A percentile compares a stretch with the other conserved stretches of the same genome.
phyloP scores from a whole-genome alignment of 35 echinoderm and acorn worm genomes.

The Diadema setosum region DNA sequence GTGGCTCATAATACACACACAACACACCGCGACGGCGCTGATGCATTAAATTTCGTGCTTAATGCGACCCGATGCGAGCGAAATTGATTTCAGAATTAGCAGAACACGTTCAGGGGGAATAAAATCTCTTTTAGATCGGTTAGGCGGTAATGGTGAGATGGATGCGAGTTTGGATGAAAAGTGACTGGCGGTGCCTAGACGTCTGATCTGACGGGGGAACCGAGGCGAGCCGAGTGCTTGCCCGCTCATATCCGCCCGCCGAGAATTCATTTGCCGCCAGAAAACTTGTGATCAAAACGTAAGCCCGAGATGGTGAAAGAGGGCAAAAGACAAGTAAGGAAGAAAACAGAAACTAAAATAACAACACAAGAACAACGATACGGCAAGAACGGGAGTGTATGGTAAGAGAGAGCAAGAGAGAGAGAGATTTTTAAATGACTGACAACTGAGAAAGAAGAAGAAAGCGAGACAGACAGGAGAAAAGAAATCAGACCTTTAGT shows the following conservation, averaged over 20 bases:
- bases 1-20: neutral
- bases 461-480: too few species aligned
- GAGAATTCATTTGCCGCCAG: neutral
- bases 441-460: too few species aligned
- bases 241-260: slow-evolving; percentile 5
- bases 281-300: slow-evolving; percentile 3
- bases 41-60: slow-evolving; percentile 35
- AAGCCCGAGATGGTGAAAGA: too few species aligned
- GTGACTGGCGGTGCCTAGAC: slow-evolving; percentile 8
- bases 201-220: slow-evolving; percentile 7
- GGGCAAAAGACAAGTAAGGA: too few species aligned
- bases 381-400: too few species aligned
- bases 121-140: slow-evolving; percentile 32
- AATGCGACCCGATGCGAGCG: slow-evolving; percentile 5
- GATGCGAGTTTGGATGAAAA: slow-evolving; percentile 4
- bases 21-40: slow-evolving; percentile 5
- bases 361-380: too few species aligned
- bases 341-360: too few species aligned
- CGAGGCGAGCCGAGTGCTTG: slow-evolving; percentile 1
- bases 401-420: too few species aligned
- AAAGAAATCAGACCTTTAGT: too few species aligned
- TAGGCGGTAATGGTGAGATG: slow-evolving; percentile 22
- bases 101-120: slow-evolving; percentile 28
- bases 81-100: slow-evolving; percentile 34
- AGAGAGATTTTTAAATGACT: too few species aligned